Evolutionary conservation across 2,888 invertebrate genomes (phyloP), one percentile per base, ranked within the genome.

Genomic region (Leucophenga montana): DNA sequence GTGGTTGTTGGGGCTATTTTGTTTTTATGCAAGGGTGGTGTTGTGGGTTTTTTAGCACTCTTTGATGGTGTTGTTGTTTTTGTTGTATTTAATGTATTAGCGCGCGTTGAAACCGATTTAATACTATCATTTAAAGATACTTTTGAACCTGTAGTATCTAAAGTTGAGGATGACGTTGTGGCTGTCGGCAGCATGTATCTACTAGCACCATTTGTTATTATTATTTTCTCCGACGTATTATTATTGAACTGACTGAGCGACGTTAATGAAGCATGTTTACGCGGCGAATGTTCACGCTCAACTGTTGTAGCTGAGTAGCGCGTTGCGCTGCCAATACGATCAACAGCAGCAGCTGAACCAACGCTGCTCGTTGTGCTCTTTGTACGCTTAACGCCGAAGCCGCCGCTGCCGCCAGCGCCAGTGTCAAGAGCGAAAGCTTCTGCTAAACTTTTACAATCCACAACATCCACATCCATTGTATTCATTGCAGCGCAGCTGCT

Each of bases 101-200:
- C 64, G 57, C 67, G 57, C 59, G 72, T 90, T 91, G 80, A 92
- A 92, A 77, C 91, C 89, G 80, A 90, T 91, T 61, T 68, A 31
- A 62, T 66, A 27, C 56, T 53, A 20, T 70, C 57, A 56, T 22
- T 67, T 67, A 64, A 65, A 69, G 66, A 62, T 31, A 66, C 31
- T 53, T 70, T 62, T 31, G 61, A 50, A 13, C 48, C 59, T 5
- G 53, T 16, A 59, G 8, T 16, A 18, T 18, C 16, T 18, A 50
- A 39, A 14, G 18, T 22, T 13, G 46, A 27, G 8, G 53, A 46
- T 18, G 46, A 31, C 20, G 57, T 13, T 1, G 59, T 8, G 44
- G 39, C 70, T 20, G 71, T 70, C 67, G 76, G 71, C 70, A 75
- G 54, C 70, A 67, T 16, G 33, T 33, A 33, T 59, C 33, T 5